Evolutionary conservation across 1,140 invertebrate genomes (phyloP), one percentile per base, ranked within the genome.

Genomic region (Bombus consobrinus): DNA sequence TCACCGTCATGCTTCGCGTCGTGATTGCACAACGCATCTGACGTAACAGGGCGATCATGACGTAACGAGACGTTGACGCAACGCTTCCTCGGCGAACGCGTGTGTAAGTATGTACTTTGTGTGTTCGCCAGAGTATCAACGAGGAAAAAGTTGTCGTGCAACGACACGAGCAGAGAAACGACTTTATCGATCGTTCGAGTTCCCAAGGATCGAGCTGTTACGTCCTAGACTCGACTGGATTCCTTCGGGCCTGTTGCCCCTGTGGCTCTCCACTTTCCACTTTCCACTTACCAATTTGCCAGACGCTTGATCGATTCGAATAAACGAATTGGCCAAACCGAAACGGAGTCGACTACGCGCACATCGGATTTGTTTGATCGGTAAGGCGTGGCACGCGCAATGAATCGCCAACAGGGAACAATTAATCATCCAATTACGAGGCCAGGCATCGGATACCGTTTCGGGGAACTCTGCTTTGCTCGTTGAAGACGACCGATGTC

Each of bases 11-110:
- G 83, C 68, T 41, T 72, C 62, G n/a, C 62, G 32, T 64, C 64
- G 75, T 69, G 80, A 90, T 90, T 90, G 77, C 82, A 41, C 84
- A 90, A 90, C 80, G 68, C 66, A 32, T 82, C 88, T 90, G 84
- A 89, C 80, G 85, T 90, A 90, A 90, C 78, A 57, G 43, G 32
- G 12, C 71, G 71, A 72, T 64, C 74, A 13, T 90, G 80, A 86
- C 88, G 83, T 88, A 85, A 90, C 59, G 68, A 79, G 59, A 86
- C 71, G 66, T 80, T 68, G 59, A 66, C 73, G 64, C 69, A 86
- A 76, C 72, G 66, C 32, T 53, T 77, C 37, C 73, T 43, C 74
- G 68, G 32, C 74, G 8, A 39, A 28, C 39, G 32, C 34, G 18
- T 5, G 34, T 53, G 9, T 28, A 18, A 28, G 6, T 18, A 32